Base-by-base conservation (phyloP, 2,797 vertebrate species). In the Leptoclinus maculatus region DNA sequence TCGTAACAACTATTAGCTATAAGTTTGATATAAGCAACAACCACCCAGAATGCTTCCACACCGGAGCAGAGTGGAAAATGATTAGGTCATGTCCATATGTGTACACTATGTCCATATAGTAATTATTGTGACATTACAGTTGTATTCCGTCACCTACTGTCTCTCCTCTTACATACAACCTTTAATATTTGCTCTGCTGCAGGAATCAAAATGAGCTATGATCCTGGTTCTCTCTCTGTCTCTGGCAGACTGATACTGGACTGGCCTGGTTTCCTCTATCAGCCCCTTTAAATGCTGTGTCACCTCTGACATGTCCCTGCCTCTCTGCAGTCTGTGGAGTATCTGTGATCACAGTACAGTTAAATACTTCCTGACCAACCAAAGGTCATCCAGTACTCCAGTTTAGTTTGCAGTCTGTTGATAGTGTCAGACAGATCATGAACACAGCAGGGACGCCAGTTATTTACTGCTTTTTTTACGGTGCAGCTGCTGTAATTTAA, bases 221-320 rank as follows among this genome's bases (percentile, higher is more conserved):
- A 11, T 11, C 3, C 39, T 1, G 21, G 25, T 34, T 29, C n/a
- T 32, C 27, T 27, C 16, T 25, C 36, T 39, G 2, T 25, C 36
- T 11, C 45, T 36, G 62, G 63, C 66, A 76, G 63, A 63, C 36
- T 2, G 62, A 76, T 66, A 66, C 36, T 59, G 53, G 39, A 64
- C 27, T 11, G 49, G 59, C 45, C 78, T 74, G 71, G 23, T 62
- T 65, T 74, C 11, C 53, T 73, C 57, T 63, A 78, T 82, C 74
- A 38, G 63, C 6, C 25, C 21, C 23, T 74, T 73, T 23, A 60
- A 73, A 62, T 56, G 16, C 62, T 63, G 25, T 27, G 69, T 64
- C 71, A 39, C 39, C 57, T 54, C 68, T 45, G 38, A 59, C 34
- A 70, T 0, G 53, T 8, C 7, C 13, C 16, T 29, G 39, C 60